phyloP scores from a whole-genome alignment of 2,797 vertebrate genomes.

The Pangasius sanitwongsei region DNA sequence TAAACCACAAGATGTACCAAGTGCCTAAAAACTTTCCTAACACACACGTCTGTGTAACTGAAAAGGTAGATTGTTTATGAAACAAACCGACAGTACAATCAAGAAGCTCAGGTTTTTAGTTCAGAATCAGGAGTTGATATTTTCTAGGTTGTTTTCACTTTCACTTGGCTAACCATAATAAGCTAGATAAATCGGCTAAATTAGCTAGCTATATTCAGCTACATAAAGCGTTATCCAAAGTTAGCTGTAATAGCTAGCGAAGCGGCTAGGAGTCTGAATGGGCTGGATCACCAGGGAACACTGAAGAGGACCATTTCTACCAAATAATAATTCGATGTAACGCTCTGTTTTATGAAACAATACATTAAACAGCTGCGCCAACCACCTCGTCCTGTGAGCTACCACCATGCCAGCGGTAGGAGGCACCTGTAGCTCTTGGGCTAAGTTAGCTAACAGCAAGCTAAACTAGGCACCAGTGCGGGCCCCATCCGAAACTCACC shows the following conservation, averaged over 20 bases:
- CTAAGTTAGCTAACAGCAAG: constrained; percentile 29
- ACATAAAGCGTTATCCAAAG: neutral
- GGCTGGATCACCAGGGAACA: neutral
- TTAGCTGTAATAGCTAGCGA: constrained; percentile 27
- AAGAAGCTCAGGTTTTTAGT: no score
- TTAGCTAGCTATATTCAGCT: neutral
- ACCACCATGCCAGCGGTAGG: neutral
- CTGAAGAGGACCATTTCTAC: neutral
- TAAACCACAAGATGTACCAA: neutral
- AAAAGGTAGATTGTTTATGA: neutral
- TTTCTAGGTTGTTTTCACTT: neutral
- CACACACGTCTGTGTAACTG: neutral
- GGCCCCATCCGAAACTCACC: constrained; percentile 72
- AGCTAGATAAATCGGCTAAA: neutral
- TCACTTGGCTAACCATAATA: neutral
- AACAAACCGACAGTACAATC: neutral
- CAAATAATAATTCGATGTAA: neutral
- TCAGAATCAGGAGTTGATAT: neutral
- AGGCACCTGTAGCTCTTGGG: constrained; percentile 36
- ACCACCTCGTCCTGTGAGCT: neutral
- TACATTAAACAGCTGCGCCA: neutral
- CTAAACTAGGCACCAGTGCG: constrained; percentile 27
- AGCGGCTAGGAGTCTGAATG: constrained; percentile 21
- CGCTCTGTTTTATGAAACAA: neutral
- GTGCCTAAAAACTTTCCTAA: neutral